Evolutionary conservation across 2,797 vertebrate species (phyloP).

Genomic region (Anolis apletophallus): DNA sequence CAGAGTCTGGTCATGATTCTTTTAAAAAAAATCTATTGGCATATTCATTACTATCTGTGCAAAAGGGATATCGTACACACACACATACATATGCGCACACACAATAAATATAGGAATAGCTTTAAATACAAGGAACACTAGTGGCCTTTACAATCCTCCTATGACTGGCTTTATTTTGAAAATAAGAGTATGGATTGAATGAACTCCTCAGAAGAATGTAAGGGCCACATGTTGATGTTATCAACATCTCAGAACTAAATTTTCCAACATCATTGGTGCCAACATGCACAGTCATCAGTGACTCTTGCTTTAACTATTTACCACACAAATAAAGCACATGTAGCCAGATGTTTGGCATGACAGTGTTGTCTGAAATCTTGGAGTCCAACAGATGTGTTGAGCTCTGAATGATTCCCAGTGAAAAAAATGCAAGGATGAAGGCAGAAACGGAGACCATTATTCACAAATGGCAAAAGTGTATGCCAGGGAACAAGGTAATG

Average conservation of each 20-base stretch:
- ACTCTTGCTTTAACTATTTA: background rate
- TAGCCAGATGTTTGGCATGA: background rate
- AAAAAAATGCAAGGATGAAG: too few species aligned
- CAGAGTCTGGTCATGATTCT: background rate
- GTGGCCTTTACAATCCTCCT: background rate
- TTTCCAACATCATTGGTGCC: background rate
- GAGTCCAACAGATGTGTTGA: too few species aligned
- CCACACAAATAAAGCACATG: background rate
- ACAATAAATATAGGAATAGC: background rate
- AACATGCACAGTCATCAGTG: background rate
- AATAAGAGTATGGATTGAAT: background rate
- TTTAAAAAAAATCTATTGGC: background rate
- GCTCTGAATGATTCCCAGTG: too few species aligned
- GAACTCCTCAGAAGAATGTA: background rate
- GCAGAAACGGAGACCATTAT: too few species aligned
- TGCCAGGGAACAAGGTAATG: too few species aligned
- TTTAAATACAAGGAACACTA: background rate
- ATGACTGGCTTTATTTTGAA: background rate
- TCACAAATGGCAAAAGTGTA: too few species aligned
- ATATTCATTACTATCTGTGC: background rate
- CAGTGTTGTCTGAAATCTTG: too few species aligned
- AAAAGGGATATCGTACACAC: background rate
- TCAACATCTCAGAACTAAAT: background rate
- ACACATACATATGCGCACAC: background rate
- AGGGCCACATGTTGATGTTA: background rate